These are phyloP conservation scores for Halisarca cf. caerulea DNA, from an alignment of 37 sponge, comb jelly and placozoan genomes.

Conservation along the genomic window DNA sequence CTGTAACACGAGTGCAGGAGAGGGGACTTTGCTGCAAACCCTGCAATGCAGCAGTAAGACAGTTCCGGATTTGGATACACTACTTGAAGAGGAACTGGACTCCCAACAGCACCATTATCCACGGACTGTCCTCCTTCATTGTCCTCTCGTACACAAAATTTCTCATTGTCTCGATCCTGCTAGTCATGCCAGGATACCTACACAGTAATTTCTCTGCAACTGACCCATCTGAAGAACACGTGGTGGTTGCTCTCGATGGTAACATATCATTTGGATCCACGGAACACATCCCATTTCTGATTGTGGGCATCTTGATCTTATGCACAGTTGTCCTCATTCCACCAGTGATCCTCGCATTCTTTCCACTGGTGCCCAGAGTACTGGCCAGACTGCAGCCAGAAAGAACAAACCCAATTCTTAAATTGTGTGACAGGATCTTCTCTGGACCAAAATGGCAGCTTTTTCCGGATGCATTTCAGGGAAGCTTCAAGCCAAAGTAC, in stretches of 20 bases:
- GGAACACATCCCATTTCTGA: background rate
- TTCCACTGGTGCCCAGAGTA: slow-evolving; percentile 7
- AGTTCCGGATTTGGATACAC: background rate
- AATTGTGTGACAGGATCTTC: background rate
- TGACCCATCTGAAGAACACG: background rate
- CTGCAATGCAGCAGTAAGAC: background rate
- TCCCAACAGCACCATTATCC: slow-evolving; percentile 12
- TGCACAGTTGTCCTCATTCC: slow-evolving; percentile 5
- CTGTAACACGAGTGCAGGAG: background rate
- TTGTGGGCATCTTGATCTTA: background rate
- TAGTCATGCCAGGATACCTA: background rate
- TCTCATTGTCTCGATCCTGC: background rate
- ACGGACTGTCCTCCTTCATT: background rate
- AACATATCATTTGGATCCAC: background rate
- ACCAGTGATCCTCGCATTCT: background rate
- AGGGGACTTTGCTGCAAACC: background rate
- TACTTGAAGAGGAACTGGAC: slow-evolving; percentile 14
- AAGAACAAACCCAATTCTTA: background rate
- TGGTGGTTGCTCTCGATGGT: background rate
- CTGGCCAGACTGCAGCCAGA: background rate
- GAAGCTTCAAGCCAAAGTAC: slow-evolving; percentile 16
- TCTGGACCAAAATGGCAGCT: slow-evolving; percentile 18
- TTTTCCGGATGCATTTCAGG: slow-evolving; percentile 16
- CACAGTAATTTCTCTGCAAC: background rate
- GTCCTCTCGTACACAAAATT: background rate